A percentile compares a stretch with the other conserved stretches of the same genome.
Conservation (phyloP, 2,888 invertebrate genomes). For the Pogonocherus hispidulus region DNA sequence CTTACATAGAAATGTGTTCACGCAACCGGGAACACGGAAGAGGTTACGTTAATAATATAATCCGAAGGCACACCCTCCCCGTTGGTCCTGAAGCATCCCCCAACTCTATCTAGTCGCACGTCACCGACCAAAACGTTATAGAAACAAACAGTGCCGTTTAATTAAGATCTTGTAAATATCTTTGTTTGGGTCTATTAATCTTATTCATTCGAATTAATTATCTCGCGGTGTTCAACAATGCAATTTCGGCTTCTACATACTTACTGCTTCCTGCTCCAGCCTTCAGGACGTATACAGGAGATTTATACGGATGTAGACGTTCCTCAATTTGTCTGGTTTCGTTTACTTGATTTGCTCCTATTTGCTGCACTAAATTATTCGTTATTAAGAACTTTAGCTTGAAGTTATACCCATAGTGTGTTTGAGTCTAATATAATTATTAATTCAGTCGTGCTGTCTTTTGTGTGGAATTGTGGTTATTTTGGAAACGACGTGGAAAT, state of each 20-base stretch:
- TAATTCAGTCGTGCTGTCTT: background rate
- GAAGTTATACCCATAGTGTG: background rate
- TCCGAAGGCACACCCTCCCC: conserved; percentile 23
- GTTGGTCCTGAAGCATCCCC: conserved; percentile 30
- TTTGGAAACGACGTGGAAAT: background rate
- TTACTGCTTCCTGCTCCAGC: conserved; percentile 29
- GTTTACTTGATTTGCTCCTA: conserved; percentile 17
- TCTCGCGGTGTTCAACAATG: conserved; percentile 48
- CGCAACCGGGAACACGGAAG: conserved; percentile 8
- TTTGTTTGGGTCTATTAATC: conserved; percentile 55
- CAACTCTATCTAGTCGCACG: conserved; percentile 30
- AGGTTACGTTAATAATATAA: conserved; percentile 33
- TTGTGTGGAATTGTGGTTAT: background rate
- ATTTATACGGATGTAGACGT: conserved; percentile 38
- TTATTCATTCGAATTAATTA: conserved; percentile 56
- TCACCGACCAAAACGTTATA: conserved; percentile 34
- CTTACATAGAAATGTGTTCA: too few relatives aligned
- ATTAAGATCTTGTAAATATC: conserved; percentile 54
- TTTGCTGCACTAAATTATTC: conserved; percentile 1
- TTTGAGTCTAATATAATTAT: conserved; percentile 10
- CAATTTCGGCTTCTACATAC: conserved; percentile 46
- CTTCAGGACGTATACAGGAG: conserved; percentile 33
- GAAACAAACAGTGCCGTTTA: conserved; percentile 50
- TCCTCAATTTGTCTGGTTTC: conserved; percentile 31
- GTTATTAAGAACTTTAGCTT: conserved; percentile 6